Evolutionary conservation across 37 sponge, comb jelly and placozoan genomes (phyloP).

Genomic region (Geodia barretti): DNA sequence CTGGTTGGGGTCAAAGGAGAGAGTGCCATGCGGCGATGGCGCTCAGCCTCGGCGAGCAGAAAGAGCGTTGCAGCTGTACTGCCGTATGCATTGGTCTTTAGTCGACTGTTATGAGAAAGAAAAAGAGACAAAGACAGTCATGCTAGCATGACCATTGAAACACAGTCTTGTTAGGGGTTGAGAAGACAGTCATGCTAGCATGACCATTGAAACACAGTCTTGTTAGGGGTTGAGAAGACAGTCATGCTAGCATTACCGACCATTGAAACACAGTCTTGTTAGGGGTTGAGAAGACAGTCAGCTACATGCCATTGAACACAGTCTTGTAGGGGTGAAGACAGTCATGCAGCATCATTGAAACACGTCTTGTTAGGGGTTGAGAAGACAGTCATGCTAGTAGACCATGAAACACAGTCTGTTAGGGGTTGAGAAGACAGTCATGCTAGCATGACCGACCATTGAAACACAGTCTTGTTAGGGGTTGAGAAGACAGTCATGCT

Average conservation of each 20-base stretch:
- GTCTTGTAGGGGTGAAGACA: too few species aligned
- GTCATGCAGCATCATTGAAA: too few species aligned
- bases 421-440: too few species aligned
- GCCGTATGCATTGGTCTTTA: conserved; percentile 68
- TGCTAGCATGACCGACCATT: too few species aligned
- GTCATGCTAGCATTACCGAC: too few species aligned
- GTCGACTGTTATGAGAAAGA: neutral
- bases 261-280: too few species aligned
- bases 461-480: neutral
- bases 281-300: neutral
- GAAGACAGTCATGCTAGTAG: neutral
- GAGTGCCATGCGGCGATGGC: conserved; percentile 44
- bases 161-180: too few species aligned
- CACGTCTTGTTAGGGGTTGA: neutral
- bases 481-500: too few species aligned
- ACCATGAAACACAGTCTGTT: neutral
- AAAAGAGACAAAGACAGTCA: neutral
- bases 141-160: neutral
- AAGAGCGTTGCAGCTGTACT: conserved; percentile 94
- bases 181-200: too few species aligned
- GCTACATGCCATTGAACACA: neutral
- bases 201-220: too few species aligned
- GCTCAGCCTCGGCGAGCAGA: conserved; percentile 91
- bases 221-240: too few species aligned
- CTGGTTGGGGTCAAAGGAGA: conserved; percentile 12